A percentile compares a stretch with the other conserved stretches of the same genome.
Conservation (phyloP, 2,113 vertebrate species). For the human region DNA sequence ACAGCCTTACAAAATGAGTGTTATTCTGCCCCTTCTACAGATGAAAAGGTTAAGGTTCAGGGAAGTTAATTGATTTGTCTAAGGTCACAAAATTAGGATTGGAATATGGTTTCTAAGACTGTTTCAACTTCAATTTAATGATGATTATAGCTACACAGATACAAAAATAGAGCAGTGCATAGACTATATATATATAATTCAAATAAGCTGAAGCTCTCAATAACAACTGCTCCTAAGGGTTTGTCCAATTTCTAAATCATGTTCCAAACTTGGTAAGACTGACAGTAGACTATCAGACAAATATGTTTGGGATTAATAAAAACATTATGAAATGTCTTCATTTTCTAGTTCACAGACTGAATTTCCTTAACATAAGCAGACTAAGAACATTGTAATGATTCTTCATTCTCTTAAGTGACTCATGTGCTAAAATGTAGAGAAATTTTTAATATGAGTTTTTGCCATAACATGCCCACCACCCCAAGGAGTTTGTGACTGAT, state of each 20-base stretch:
- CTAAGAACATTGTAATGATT: not conserved
- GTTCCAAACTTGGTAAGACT: constrained; percentile 11
- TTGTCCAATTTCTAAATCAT: not conserved
- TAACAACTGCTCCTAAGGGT: not conserved
- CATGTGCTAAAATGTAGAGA: not conserved
- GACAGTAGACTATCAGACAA: not conserved
- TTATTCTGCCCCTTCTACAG: not conserved
- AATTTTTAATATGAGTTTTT: not conserved
- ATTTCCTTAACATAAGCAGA: not conserved
- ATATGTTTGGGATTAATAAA: not conserved
- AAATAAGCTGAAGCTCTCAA: not conserved
- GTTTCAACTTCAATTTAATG: constrained; percentile 1
- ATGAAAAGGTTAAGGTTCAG: not conserved
- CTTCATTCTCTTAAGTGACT: not conserved
- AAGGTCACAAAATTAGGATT: not conserved
- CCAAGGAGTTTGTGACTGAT: constrained; percentile 29
- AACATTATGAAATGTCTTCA: not conserved
- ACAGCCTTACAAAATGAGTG: not conserved
- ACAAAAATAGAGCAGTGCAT: not conserved
- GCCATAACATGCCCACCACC: not conserved
- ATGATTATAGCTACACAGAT: not conserved
- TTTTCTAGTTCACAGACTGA: not conserved
- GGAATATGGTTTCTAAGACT: not conserved
- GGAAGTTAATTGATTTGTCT: not conserved
- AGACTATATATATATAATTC: not conserved